Evolutionary conservation across 2,888 invertebrate species (phyloP).

Genomic region (Hydriomena furcata): DNA sequence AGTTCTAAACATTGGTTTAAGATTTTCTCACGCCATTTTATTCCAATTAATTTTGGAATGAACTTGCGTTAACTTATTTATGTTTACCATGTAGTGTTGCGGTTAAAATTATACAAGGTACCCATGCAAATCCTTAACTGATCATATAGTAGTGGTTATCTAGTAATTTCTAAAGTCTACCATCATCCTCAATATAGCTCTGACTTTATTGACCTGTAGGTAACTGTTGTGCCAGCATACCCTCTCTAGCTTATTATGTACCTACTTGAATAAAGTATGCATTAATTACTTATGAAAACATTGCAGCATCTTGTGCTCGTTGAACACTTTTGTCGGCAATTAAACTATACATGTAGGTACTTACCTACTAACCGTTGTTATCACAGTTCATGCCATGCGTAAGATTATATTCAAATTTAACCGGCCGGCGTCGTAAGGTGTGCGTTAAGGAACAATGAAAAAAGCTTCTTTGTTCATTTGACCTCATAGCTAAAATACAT

Average conservation of each 20-base stretch:
- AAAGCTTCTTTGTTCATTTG: slow-evolving; percentile 31
- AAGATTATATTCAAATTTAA: slow-evolving; percentile 3
- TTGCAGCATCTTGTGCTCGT: background rate
- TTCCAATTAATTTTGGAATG: slow-evolving; percentile 51
- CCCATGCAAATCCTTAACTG: slow-evolving; percentile 1
- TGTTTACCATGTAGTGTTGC: slow-evolving; percentile 15
- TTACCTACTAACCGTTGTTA: background rate
- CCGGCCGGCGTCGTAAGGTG: background rate
- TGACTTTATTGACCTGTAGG: background rate
- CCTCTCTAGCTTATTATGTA: background rate
- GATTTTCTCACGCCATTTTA: slow-evolving; percentile 73
- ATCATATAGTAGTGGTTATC: background rate
- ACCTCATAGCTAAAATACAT: slow-evolving; percentile 40
- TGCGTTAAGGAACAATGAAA: slow-evolving; percentile 11
- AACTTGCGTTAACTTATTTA: slow-evolving; percentile 26
- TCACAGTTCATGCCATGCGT: background rate
- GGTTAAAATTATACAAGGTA: background rate
- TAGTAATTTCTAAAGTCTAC: background rate
- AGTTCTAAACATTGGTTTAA: slow-evolving; percentile 63
- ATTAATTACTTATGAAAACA: too few species aligned
- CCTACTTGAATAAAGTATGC: too few species aligned
- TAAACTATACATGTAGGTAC: background rate
- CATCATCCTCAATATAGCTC: slow-evolving; percentile 1
- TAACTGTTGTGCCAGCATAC: too few species aligned
- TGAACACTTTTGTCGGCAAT: background rate